A percentile compares a stretch with the other conserved stretches of the same genome.
Evolutionary conservation across 2,797 vertebrate species (phyloP).

Genomic region (Tolypeutes matacus): DNA sequence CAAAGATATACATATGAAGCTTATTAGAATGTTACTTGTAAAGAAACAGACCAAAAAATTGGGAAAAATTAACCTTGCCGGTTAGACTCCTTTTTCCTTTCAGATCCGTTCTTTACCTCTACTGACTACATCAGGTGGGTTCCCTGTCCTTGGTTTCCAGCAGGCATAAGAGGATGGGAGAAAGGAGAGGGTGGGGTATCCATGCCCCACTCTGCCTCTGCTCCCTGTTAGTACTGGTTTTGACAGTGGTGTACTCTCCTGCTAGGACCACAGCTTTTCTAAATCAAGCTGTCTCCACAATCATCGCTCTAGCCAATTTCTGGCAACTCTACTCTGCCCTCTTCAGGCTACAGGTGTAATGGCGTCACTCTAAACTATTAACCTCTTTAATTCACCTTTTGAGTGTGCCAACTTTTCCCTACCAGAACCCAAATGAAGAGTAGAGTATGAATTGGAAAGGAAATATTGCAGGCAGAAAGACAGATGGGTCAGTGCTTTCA

Average conservation of each 20-base stretch:
- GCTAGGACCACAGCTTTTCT: neutral
- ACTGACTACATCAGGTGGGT: accelerated
- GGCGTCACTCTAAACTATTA: neutral
- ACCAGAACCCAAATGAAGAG: neutral
- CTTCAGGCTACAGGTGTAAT: neutral
- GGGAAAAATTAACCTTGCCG: neutral
- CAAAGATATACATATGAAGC: neutral
- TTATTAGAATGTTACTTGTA: neutral
- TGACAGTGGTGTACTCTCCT: neutral
- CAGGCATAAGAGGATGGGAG: neutral
- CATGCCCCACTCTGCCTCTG: no score
- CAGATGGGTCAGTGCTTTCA: neutral
- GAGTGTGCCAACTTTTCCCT: neutral
- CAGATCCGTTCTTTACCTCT: neutral
- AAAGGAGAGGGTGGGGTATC: no score
- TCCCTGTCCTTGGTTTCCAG: neutral
- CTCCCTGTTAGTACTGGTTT: neutral
- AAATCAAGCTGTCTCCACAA: neutral
- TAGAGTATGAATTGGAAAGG: neutral
- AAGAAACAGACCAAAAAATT: neutral
- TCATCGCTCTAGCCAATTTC: neutral
- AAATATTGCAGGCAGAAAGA: neutral
- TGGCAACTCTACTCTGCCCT: neutral
- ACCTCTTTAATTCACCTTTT: neutral
- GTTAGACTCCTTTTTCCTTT: neutral